These are phyloP conservation scores for Knipowitschia caucasica DNA, from an alignment of 2,797 vertebrate genomes.

Conservation along the genomic window DNA sequence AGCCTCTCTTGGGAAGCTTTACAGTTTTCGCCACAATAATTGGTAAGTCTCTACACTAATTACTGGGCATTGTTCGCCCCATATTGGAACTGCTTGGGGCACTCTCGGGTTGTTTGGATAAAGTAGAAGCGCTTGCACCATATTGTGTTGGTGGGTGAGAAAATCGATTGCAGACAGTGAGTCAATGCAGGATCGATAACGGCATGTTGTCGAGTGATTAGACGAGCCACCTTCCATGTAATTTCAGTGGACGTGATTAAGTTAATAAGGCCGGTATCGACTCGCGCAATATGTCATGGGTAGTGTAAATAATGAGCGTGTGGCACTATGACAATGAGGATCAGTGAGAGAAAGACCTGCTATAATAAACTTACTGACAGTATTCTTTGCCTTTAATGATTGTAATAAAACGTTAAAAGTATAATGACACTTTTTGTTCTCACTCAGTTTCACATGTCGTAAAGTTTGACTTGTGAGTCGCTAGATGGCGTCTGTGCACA, in stretches of 20 bases:
- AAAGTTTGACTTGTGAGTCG: constrained; percentile 35
- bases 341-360: background rate
- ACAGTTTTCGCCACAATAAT: constrained; percentile 75
- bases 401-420: too few species aligned
- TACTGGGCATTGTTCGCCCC: accelerated
- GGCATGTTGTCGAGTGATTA: constrained; percentile 30
- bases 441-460: background rate
- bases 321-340: constrained; percentile 12
- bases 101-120: background rate
- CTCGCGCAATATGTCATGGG: constrained; percentile 15
- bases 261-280: constrained; percentile 31
- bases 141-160: constrained; percentile 6
- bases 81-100: constrained; percentile 3
- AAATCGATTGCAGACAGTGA: constrained; percentile 29
- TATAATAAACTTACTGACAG: background rate
- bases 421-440: background rate
- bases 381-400: too few species aligned
- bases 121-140: background rate
- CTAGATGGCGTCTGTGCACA: constrained; percentile 65
- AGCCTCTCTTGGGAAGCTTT: constrained; percentile 62
- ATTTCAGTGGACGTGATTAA: constrained; percentile 31
- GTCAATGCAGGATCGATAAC: constrained; percentile 43
- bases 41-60: constrained; percentile 61
- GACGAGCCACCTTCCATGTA: constrained; percentile 28
- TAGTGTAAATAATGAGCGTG: constrained; percentile 24